Conservation (phyloP, 1,140 invertebrate genomes). For the Macrobrachium rosenbergii region DNA sequence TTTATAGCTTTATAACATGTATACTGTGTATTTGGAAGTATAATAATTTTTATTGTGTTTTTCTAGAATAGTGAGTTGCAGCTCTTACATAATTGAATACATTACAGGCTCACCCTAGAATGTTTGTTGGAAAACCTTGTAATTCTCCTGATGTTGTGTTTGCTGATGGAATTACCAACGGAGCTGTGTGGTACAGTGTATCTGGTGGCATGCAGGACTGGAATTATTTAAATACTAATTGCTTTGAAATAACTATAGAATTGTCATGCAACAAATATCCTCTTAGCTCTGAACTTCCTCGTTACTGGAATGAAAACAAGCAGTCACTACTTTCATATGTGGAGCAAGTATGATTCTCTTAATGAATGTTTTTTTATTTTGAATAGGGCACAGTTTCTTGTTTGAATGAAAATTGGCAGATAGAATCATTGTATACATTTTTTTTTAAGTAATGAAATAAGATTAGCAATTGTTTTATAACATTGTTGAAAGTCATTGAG, state of each 20-base stretch:
- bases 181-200: constrained; percentile 91
- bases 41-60: too few species aligned
- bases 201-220: constrained; percentile 98
- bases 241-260: constrained; percentile 95
- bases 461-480: too few species aligned
- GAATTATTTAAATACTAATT: constrained; percentile 94
- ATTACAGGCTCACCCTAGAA: constrained; percentile 81
- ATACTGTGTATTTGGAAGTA: too few species aligned
- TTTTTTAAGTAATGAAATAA: too few species aligned
- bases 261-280: constrained; percentile 96
- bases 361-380: too few species aligned
- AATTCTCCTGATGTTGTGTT: constrained; percentile 78
- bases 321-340: constrained; percentile 88
- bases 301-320: constrained; percentile 91
- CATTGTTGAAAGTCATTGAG: too few species aligned
- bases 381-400: too few species aligned
- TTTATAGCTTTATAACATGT: too few species aligned
- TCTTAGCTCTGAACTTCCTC: constrained; percentile 78
- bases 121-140: constrained; percentile 85
- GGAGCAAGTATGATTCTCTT: constrained; percentile 79
- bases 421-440: too few species aligned
- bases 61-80: too few species aligned
- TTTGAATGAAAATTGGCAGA: too few species aligned
- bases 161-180: constrained; percentile 89
- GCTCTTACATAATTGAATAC: not conserved